Evolutionary conservation across 1,140 invertebrate genomes (phyloP).

Genomic region (Heliconius hewitsoni): DNA sequence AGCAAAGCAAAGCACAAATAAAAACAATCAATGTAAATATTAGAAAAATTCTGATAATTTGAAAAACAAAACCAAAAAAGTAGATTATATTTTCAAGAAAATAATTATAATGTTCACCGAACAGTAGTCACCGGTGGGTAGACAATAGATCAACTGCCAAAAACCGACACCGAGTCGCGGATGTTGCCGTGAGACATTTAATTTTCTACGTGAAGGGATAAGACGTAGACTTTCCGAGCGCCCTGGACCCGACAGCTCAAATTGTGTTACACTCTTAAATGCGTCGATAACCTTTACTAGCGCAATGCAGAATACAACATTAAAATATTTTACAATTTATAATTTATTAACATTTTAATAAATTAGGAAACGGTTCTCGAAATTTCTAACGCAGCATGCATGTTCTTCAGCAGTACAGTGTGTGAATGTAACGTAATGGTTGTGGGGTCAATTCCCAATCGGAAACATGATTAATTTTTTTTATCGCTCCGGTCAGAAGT

Average conservation of each 20-base stretch:
- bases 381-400: too few species aligned
- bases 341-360: background rate
- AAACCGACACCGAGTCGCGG: slow-evolving; percentile 62
- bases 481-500: too few species aligned
- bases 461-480: too few species aligned
- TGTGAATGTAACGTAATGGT: too few species aligned
- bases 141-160: slow-evolving; percentile 75
- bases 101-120: slow-evolving; percentile 20
- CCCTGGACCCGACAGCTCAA: slow-evolving; percentile 25
- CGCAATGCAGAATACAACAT: background rate
- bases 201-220: slow-evolving; percentile 81
- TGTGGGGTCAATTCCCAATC: too few species aligned
- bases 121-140: slow-evolving; percentile 30
- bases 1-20: too few species aligned
- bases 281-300: background rate
- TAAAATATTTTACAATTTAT: background rate
- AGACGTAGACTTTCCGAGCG: slow-evolving; percentile 62
- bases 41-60: background rate
- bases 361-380: too few species aligned
- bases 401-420: too few species aligned
- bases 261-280: slow-evolving; percentile 47
- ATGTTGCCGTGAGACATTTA: slow-evolving; percentile 78
- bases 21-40: too few species aligned
- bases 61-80: background rate
- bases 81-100: slow-evolving; percentile 2